phyloP scores from a whole-genome alignment of 2,888 invertebrate species.

The Odontocolon sp. region DNA sequence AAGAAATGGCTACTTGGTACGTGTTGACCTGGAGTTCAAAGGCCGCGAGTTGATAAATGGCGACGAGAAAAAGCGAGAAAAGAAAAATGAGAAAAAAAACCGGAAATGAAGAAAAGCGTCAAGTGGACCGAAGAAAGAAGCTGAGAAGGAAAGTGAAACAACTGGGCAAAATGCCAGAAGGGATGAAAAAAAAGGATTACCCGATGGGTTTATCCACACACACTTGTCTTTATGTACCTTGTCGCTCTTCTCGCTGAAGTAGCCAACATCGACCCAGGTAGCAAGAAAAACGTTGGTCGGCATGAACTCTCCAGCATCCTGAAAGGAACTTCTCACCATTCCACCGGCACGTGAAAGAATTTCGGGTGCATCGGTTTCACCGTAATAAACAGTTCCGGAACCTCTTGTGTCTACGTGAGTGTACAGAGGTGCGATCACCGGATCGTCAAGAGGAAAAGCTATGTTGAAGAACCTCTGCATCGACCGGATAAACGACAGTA shows the following conservation, averaged over 20 bases:
- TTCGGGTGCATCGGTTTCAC: conserved; percentile 85
- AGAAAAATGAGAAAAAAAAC: background rate
- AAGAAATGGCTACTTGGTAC: conserved; percentile 88
- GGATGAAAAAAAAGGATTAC: background rate
- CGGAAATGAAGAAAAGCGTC: background rate
- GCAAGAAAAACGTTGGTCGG: conserved; percentile 91
- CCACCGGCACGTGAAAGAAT: conserved; percentile 86
- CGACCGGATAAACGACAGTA: conserved; percentile 94
- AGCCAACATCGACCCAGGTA: conserved; percentile 95
- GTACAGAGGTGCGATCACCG: conserved; percentile 94
- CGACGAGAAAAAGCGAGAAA: background rate
- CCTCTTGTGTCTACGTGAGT: conserved; percentile 93
- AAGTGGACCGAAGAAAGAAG: conserved; percentile 5
- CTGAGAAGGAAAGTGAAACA: background rate
- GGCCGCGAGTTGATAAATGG: conserved; percentile 38
- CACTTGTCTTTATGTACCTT: conserved; percentile 80
- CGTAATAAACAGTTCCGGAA: conserved; percentile 88
- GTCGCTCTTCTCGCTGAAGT: conserved; percentile 85
- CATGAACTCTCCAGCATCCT: conserved; percentile 87
- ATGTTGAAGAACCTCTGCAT: conserved; percentile 93
- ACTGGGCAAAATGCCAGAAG: conserved; percentile 24
- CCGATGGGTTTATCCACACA: background rate
- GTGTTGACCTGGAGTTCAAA: conserved; percentile 85
- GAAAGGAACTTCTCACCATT: conserved; percentile 88
- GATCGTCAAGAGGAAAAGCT: conserved; percentile 94